These are phyloP conservation scores for Penaeus monodon DNA, from an alignment of 2,888 invertebrate species.

Conservation along the genomic window DNA sequence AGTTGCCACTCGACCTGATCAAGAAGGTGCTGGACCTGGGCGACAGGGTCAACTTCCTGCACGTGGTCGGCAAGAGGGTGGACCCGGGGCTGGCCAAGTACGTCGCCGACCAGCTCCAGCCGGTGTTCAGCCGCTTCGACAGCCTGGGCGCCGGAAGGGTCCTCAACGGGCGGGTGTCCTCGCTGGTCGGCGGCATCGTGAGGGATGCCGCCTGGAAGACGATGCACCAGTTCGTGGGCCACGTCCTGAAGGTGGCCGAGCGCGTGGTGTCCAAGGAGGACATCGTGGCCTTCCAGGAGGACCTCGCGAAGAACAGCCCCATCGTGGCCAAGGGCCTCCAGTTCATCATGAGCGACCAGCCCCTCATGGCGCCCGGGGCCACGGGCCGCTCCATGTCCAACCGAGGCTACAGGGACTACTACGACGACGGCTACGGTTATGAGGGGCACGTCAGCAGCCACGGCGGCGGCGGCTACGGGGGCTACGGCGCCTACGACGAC, in stretches of 20 bases:
- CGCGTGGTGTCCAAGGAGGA: slow-evolving; percentile 40
- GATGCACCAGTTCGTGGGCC: slow-evolving; percentile 50
- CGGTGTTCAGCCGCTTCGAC: slow-evolving; percentile 43
- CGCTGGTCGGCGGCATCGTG: slow-evolving; percentile 30
- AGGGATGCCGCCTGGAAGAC: slow-evolving; percentile 53
- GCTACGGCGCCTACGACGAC: slow-evolving; percentile 37
- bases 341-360: slow-evolving; percentile 33
- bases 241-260: slow-evolving; percentile 47
- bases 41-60: slow-evolving; percentile 57
- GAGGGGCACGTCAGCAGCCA: slow-evolving; percentile 8
- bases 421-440: slow-evolving; percentile 23
- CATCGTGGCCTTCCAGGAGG: slow-evolving; percentile 31
- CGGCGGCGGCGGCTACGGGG: slow-evolving; percentile 27
- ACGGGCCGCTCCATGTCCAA: slow-evolving; percentile 9
- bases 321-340: slow-evolving; percentile 52
- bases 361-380: not conserved
- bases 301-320: slow-evolving; percentile 49
- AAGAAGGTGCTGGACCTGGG: slow-evolving; percentile 59
- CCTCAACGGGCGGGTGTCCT: slow-evolving; percentile 29
- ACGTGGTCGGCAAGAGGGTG: slow-evolving; percentile 53
- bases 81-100: slow-evolving; percentile 52
- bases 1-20: slow-evolving; percentile 45
- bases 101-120: slow-evolving; percentile 43
- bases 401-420: slow-evolving; percentile 1
- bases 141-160: slow-evolving; percentile 21